These are phyloP conservation scores for Apodemus agrarius DNA, from an alignment of 2,797 vertebrate genomes.

Conservation along the genomic window DNA sequence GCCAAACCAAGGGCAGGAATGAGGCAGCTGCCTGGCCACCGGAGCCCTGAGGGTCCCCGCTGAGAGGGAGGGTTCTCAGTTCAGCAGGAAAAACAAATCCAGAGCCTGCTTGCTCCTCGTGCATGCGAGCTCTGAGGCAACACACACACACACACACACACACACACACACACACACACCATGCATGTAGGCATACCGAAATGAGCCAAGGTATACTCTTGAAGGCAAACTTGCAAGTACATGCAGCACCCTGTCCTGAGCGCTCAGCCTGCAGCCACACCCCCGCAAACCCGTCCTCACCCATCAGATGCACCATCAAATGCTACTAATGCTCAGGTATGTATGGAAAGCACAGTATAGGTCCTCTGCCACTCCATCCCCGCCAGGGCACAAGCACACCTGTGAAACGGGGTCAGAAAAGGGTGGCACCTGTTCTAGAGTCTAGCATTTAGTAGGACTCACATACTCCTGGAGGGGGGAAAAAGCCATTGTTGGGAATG, in stretches of 20 bases:
- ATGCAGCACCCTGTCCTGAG: neutral
- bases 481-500: neutral
- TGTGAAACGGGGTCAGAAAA: neutral
- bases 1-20: neutral
- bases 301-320: neutral
- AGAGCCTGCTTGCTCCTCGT: neutral
- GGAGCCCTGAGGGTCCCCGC: neutral
- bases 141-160: neutral
- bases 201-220: accelerated
- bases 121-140: neutral
- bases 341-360: too few species aligned
- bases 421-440: neutral
- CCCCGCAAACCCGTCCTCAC: neutral
- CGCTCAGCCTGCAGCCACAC: neutral
- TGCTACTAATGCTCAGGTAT: neutral
- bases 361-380: too few species aligned
- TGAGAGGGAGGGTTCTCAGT: slow-evolving; percentile 20
- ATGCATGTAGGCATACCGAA: neutral
- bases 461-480: neutral
- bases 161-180: neutral
- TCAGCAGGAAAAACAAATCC: neutral
- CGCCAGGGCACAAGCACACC: neutral
- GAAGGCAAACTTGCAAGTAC: neutral
- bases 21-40: neutral
- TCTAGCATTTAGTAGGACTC: neutral